phyloP scores from a whole-genome alignment of 2,113 vertebrate species.

The Crotalus helleri region DNA sequence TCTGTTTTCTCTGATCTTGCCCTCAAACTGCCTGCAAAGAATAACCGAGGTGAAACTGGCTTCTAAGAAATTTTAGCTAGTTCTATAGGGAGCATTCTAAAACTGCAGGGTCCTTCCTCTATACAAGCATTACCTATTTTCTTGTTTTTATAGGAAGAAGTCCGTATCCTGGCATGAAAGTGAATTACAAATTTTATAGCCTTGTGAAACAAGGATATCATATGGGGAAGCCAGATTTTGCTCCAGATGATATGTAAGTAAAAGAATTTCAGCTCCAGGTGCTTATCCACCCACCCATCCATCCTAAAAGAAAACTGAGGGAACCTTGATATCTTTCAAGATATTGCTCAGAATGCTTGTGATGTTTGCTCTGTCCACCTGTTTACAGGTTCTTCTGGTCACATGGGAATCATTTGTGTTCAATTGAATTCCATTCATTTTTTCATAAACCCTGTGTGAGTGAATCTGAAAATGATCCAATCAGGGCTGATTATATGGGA shows the following conservation, averaged over 20 bases:
- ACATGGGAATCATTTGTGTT: not conserved
- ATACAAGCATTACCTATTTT: not conserved
- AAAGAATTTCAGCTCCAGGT: not conserved
- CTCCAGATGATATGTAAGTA: constrained; percentile 59
- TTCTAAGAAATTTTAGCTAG: not conserved
- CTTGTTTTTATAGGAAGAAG: constrained; percentile 78
- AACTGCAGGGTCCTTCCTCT: not conserved
- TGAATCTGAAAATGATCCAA: not conserved
- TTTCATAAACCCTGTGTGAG: not conserved
- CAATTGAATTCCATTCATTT: not conserved
- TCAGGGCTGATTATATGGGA: not conserved
- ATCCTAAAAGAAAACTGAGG: not conserved
- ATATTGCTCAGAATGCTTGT: not conserved
- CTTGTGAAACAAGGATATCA: constrained; percentile 93
- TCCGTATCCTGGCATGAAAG: constrained; percentile 88
- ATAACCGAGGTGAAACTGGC: not conserved
- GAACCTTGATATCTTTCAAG: not conserved
- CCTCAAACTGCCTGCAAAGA: not conserved
- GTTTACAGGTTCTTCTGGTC: not conserved
- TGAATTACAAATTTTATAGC: constrained; percentile 95
- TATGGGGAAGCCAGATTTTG: constrained; percentile 89
- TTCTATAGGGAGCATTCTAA: not conserved
- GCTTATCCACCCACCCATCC: not conserved
- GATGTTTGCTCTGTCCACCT: not conserved
- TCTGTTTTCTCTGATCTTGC: not conserved